These are phyloP conservation scores for Oxytorus armatus DNA, from an alignment of 2,888 invertebrate genomes.

Conservation along the genomic window DNA sequence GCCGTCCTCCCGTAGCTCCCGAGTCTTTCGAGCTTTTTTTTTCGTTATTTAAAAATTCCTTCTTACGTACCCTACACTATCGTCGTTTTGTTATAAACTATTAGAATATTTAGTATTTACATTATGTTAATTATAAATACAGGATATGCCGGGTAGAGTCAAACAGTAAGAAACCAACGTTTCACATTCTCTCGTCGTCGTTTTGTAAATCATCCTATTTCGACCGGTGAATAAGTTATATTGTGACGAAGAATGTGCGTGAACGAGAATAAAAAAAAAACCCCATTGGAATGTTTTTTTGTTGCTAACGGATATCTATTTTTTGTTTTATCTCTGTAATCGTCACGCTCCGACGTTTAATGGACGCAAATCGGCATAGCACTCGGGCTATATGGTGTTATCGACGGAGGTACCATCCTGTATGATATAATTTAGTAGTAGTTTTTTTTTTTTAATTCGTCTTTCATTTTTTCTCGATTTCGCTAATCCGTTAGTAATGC, in stretches of 20 bases:
- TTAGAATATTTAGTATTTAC: conserved; percentile 77
- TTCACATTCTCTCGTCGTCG: conserved; percentile 34
- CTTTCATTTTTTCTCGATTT: conserved; percentile 22
- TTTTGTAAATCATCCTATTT: conserved; percentile 10
- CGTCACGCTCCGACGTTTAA: conserved; percentile 33
- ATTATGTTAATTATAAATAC: conserved; percentile 76
- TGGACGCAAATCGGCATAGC: conserved; percentile 63
- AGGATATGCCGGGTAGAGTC: conserved; percentile 74
- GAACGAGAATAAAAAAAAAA: conserved; percentile 39
- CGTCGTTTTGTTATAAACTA: conserved; percentile 70
- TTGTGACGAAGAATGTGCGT: conserved; percentile 45
- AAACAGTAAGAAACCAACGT: conserved; percentile 54
- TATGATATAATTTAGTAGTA: conserved; percentile 58
- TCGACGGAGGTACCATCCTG: conserved; percentile 64
- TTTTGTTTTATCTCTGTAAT: conserved; percentile 29
- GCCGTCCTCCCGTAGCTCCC: conserved; percentile 43
- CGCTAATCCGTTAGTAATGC: conserved; percentile 59
- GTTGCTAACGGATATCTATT: conserved; percentile 51
- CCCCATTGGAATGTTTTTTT: conserved; percentile 62
- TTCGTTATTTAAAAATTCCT: conserved; percentile 65
- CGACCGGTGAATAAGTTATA: conserved; percentile 6
- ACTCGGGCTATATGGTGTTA: conserved; percentile 55
- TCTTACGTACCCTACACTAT: conserved; percentile 67
- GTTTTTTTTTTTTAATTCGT: conserved; percentile 18
- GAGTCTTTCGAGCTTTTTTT: conserved; percentile 16